phyloP scores from a whole-genome alignment of 2,797 vertebrate genomes.

The Anomalospiza imberbis region DNA sequence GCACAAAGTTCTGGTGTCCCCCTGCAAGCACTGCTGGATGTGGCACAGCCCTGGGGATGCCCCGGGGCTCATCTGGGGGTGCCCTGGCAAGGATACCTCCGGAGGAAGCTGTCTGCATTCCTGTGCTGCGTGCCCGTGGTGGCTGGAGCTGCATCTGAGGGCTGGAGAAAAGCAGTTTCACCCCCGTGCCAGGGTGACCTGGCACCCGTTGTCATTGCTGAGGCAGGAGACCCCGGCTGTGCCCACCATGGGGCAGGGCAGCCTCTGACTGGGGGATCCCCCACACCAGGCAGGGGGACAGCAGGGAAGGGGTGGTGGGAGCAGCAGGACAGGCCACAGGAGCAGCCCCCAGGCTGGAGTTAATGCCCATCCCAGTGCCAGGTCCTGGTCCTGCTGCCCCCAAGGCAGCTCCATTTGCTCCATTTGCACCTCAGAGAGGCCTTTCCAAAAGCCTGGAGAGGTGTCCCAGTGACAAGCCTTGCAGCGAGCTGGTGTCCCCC shows the following conservation, averaged over 20 bases:
- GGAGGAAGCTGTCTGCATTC: neutral
- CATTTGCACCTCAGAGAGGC: neutral
- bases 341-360: neutral
- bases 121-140: neutral
- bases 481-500: neutral
- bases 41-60: rapidly evolving
- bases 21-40: rapidly evolving
- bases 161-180: neutral
- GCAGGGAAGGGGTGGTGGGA: neutral
- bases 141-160: neutral
- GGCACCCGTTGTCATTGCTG: rapidly evolving
- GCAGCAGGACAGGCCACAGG: neutral
- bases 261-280: neutral
- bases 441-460: neutral
- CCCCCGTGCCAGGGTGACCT: rapidly evolving
- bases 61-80: rapidly evolving
- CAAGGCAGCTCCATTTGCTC: rapidly evolving
- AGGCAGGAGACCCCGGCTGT: rapidly evolving
- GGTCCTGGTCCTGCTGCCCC: neutral
- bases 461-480: constrained; percentile 20
- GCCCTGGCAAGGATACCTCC: neutral
- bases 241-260: neutral
- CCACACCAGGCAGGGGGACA: neutral
- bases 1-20: neutral
- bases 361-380: neutral